phyloP scores from a whole-genome alignment of 2,113 vertebrate genomes.

The Chlamydotis undulata region DNA sequence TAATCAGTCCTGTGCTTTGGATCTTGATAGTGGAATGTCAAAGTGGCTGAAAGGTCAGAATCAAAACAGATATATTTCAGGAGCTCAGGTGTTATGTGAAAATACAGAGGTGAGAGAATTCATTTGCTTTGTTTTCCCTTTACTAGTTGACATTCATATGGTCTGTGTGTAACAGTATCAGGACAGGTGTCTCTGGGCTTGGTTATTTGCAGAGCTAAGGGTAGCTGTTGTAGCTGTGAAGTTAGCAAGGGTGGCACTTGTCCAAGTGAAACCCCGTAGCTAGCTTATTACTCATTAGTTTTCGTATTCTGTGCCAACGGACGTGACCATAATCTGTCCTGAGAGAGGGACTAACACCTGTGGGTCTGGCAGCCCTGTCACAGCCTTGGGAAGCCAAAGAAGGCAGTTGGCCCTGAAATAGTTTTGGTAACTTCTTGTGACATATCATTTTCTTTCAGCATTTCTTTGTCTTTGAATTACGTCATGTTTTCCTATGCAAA shows the following conservation, averaged over 20 bases:
- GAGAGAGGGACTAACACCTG: neutral
- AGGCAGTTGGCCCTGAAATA: neutral
- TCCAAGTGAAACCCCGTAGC: neutral
- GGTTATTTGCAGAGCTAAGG: neutral
- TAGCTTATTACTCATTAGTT: neutral
- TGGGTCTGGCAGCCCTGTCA: neutral
- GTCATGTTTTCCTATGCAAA: neutral
- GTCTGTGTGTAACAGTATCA: neutral
- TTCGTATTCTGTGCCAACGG: neutral
- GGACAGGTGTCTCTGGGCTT: neutral
- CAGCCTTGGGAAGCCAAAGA: neutral
- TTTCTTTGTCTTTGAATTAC: conserved; percentile 21
- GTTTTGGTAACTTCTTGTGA: neutral
- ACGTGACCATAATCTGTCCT: neutral
- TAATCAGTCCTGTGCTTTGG: neutral
- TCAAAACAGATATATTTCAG: neutral
- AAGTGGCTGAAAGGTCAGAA: neutral
- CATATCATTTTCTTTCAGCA: neutral
- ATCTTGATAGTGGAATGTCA: neutral
- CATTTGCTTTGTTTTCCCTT: neutral
- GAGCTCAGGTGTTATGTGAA: neutral
- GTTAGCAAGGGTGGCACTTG: neutral
- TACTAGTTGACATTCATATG: neutral
- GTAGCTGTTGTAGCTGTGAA: neutral
- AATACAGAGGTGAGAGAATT: neutral